Evolutionary conservation across 2,797 vertebrate species (phyloP).

Genomic region (Karalla daura): DNA sequence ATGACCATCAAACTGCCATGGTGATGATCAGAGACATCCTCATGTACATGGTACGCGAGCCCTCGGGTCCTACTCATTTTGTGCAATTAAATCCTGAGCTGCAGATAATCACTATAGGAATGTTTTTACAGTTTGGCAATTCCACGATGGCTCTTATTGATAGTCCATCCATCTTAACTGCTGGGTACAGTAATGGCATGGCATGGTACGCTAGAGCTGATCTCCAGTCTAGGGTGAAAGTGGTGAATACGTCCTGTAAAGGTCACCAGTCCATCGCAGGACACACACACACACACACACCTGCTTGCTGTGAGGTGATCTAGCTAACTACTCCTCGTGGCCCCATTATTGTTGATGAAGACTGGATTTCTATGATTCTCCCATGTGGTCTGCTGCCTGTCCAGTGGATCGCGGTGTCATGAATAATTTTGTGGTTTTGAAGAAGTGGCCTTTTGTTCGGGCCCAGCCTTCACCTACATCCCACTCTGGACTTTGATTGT

Average conservation of each 20-base stretch:
- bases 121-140: neutral
- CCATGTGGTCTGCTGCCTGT: neutral
- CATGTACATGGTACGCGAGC: constrained; percentile 94
- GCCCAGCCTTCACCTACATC: constrained; percentile 9
- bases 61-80: neutral
- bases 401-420: constrained; percentile 10
- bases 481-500: constrained; percentile 38
- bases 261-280: too few species aligned
- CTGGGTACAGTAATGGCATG: too few species aligned
- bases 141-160: neutral
- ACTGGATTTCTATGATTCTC: neutral
- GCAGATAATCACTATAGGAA: neutral
- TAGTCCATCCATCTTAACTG: too few species aligned
- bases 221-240: too few species aligned
- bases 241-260: too few species aligned
- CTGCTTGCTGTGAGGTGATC: too few species aligned
- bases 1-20: constrained; percentile 97
- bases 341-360: neutral
- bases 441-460: constrained; percentile 39
- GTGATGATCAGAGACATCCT: constrained; percentile 98
- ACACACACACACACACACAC: too few species aligned
- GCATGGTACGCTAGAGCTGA: too few species aligned
- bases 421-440: constrained; percentile 28
- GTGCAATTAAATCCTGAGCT: neutral
- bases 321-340: too few species aligned